phyloP scores from a whole-genome alignment of 2,797 vertebrate genomes.

The Sandelia bainsii region DNA sequence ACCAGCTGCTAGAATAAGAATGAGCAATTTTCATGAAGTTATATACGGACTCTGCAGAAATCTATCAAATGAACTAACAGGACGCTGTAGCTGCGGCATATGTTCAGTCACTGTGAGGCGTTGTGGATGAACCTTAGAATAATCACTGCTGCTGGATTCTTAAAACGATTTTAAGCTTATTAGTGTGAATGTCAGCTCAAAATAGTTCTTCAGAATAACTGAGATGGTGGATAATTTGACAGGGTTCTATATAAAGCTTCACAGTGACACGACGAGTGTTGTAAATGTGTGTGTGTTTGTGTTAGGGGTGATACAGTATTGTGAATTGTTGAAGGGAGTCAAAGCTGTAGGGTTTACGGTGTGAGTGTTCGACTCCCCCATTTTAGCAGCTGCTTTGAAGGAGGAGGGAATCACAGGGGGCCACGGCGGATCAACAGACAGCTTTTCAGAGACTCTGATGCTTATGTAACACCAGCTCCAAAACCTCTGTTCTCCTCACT shows the following conservation, averaged over 20 bases:
- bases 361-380: slow-evolving; percentile 37
- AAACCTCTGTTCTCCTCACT: slow-evolving; percentile 63
- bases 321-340: slow-evolving; percentile 47
- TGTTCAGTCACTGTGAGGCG: slow-evolving; percentile 9
- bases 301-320: slow-evolving; percentile 17
- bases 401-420: slow-evolving; percentile 61
- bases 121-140: slow-evolving; percentile 28
- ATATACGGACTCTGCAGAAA: slow-evolving; percentile 40
- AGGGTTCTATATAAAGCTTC: slow-evolving; percentile 8
- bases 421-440: slow-evolving; percentile 60
- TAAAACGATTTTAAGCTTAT: slow-evolving; percentile 38
- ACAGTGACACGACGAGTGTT: neutral
- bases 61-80: slow-evolving; percentile 13
- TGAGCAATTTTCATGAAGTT: slow-evolving; percentile 35
- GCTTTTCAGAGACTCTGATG: slow-evolving; percentile 63
- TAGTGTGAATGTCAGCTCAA: slow-evolving; percentile 20
- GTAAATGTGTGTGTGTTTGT: slow-evolving; percentile 13
- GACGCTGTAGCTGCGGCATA: slow-evolving; percentile 17
- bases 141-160: slow-evolving; percentile 31
- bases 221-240: slow-evolving; percentile 26
- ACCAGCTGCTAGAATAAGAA: slow-evolving; percentile 51
- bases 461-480: slow-evolving; percentile 68
- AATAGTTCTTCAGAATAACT: slow-evolving; percentile 27
- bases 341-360: slow-evolving; percentile 48
- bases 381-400: slow-evolving; percentile 73